Conservation (phyloP, 2,113 vertebrate species). For the Xenus cinereus region DNA sequence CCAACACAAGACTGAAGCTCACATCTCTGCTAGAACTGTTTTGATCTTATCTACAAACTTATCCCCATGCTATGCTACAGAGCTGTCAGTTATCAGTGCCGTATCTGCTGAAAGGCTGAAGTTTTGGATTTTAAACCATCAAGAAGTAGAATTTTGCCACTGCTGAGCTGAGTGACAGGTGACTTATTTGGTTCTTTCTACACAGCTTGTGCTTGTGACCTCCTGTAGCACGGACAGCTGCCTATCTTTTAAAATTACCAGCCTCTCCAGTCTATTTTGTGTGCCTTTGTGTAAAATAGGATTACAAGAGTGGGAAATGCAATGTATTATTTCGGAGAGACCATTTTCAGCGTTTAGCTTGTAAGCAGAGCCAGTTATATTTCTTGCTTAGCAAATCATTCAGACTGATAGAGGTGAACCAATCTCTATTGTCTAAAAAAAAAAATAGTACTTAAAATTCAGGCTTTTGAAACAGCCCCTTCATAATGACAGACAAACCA, state of each 20-base stretch:
- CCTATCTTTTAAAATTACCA: conserved; percentile 39
- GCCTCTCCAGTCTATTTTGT: background rate
- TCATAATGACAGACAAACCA: background rate
- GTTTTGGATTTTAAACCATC: background rate
- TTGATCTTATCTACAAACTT: conserved; percentile 23
- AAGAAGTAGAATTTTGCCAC: background rate
- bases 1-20: background rate
- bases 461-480: background rate
- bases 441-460: conserved; percentile 4
- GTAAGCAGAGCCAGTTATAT: background rate
- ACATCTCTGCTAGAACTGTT: background rate
- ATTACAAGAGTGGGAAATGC: background rate
- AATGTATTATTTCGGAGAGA: conserved; percentile 5
- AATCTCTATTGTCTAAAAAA: background rate
- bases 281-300: background rate
- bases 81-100: background rate
- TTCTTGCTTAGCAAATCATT: conserved; percentile 20
- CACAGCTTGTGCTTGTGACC: conserved; percentile 16
- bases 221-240: conserved; percentile 7
- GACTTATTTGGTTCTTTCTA: conserved; percentile 36
- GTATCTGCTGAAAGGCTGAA: conserved; percentile 14
- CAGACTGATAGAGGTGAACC: background rate
- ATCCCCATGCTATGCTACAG: background rate
- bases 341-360: conserved; percentile 8
- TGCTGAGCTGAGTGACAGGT: conserved; percentile 43